These are phyloP conservation scores for Zenarchopterus dispar DNA, from an alignment of 2,797 vertebrate genomes.

Conservation along the genomic window DNA sequence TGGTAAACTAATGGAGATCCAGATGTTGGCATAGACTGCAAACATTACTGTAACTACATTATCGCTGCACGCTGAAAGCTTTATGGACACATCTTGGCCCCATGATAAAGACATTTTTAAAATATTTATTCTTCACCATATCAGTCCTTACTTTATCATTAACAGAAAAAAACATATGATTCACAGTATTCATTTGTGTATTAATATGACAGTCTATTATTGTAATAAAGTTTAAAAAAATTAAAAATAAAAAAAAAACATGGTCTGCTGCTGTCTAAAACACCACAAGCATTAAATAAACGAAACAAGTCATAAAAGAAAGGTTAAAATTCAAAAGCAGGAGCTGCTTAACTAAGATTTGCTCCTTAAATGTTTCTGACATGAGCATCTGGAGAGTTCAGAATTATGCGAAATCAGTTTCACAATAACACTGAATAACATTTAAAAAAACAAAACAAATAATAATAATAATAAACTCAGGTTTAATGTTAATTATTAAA, in stretches of 20 bases:
- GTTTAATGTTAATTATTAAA: background rate
- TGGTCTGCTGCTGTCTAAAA: constrained; percentile 12
- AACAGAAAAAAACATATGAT: constrained; percentile 30
- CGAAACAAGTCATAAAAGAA: too few species aligned
- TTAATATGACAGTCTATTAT: constrained; percentile 26
- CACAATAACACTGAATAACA: too few species aligned
- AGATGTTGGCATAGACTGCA: too few species aligned
- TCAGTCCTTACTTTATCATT: constrained; percentile 20
- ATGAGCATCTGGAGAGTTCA: too few species aligned
- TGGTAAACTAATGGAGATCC: too few species aligned
- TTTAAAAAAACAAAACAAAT: too few species aligned
- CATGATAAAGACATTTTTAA: constrained; percentile 49
- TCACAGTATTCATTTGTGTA: constrained; percentile 48
- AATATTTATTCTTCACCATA: constrained; percentile 12
- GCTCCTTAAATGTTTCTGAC: too few species aligned
- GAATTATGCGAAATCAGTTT: too few species aligned
- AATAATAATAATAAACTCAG: background rate
- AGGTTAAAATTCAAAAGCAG: background rate
- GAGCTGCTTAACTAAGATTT: background rate
- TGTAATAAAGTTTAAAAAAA: constrained; percentile 15
- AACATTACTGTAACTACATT: constrained; percentile 11
- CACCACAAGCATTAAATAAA: background rate
- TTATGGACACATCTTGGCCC: constrained; percentile 77
- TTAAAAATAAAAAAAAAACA: constrained; percentile 14
- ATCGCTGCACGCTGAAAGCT: constrained; percentile 60